Evolutionary conservation across 2,113 vertebrate species (phyloP), one percentile per base, ranked within the genome.

Genomic region (Corythornis madagascariensis): DNA sequence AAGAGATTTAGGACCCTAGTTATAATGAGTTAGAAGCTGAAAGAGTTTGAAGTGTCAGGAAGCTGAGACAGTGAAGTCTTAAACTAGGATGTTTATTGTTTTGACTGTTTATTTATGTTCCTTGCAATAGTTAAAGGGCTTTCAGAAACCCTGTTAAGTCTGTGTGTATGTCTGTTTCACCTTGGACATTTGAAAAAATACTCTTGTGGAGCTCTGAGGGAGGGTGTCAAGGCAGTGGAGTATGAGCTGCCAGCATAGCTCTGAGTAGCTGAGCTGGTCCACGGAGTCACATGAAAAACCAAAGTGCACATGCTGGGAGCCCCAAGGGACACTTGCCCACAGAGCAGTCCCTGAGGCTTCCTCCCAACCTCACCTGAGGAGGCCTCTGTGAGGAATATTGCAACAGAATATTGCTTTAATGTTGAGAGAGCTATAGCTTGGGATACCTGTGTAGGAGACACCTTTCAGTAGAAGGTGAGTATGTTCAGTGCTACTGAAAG

Each of bases 291-390:
- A 0, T 22, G 25, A 63, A 56, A 55, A 50, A 43, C 28, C 38
- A 40, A 77, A 86, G 71, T 29, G 22, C 7, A 11, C 0, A 0
- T 3, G 3, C 47, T 66, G 42, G 42, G 78, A 75, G n/a, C 74
- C 33, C 63, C 42, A 26, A 20, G 24, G 73, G 48, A 33, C 4
- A 3, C 57, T 57, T 48, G 2, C 1, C 38, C 53, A 55, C 12
- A 10, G 1, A 66, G 45, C 26, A 21, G 10, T 20, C 52, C 2
- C 0, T 3, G 4, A 47, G 8, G 6, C 57, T 86, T 47, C 73
- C 26, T 63, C 43, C 63, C 33, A 5, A 15, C n/a, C 55, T 29
- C 22, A 17, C 20, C 35, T 81, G 33, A 25, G 26, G 52, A 71
- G 29, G 21, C 7, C 45, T 64, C 25, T 74, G 42, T 60, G 72